A percentile compares a stretch with the other conserved stretches of the same genome.
Conservation (phyloP, 2,797 vertebrate genomes). For the Potorous gilbertii region DNA sequence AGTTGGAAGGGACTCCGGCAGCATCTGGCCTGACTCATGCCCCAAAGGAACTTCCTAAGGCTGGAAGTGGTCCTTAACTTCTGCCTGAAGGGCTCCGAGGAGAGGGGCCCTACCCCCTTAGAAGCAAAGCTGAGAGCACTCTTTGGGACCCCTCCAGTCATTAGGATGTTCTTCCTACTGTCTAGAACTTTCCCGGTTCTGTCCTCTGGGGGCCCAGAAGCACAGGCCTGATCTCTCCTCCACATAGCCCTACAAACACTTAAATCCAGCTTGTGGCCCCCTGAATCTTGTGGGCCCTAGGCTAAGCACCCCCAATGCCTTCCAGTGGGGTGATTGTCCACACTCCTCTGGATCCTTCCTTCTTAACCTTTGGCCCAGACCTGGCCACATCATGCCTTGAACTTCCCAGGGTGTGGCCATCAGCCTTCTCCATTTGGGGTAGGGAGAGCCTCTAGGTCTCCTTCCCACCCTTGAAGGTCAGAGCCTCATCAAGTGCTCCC, state of each 20-base stretch:
- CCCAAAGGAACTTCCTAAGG: too few relatives aligned
- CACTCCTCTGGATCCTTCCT: too few relatives aligned
- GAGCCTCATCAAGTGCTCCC: too few relatives aligned
- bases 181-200: neutral
- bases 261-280: neutral
- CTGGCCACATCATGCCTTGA: neutral
- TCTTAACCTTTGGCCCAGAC: neutral
- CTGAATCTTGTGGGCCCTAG: neutral
- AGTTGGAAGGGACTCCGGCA: neutral
- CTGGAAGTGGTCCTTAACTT: neutral
- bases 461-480: too few relatives aligned
- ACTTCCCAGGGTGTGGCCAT: too few relatives aligned
- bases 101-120: neutral
- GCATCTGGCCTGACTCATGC: too few relatives aligned
- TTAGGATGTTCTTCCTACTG: neutral
- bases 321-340: too few relatives aligned
- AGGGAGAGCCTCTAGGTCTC: neutral
- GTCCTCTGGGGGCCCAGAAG: neutral
- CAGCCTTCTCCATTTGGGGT: too few relatives aligned
- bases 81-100: neutral
- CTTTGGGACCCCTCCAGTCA: too few relatives aligned
- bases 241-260: constrained; percentile 74
- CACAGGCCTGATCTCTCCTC: constrained; percentile 81
- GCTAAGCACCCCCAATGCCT: neutral
- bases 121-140: too few relatives aligned